Evolutionary conservation across 2,888 invertebrate species (phyloP).

Genomic region (Listrodromus nycthemerus): DNA sequence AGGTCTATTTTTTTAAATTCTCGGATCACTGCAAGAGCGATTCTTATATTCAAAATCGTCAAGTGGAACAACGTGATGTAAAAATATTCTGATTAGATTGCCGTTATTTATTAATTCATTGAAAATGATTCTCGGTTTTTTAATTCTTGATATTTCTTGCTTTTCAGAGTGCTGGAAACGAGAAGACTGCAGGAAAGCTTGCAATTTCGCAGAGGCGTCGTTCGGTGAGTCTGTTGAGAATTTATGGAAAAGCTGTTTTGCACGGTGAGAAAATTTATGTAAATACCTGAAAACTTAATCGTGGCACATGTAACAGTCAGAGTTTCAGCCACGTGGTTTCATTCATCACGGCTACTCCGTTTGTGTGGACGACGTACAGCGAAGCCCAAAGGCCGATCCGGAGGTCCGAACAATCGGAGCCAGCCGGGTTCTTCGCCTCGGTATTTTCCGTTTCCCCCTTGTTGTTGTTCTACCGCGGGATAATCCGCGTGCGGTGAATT

Average conservation of each 20-base stretch:
- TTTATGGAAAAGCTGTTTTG: neutral
- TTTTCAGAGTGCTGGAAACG: too few species aligned
- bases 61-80: neutral
- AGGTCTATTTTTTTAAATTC: slow-evolving; percentile 52
- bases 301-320: slow-evolving; percentile 55
- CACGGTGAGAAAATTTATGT: slow-evolving; percentile 70
- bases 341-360: slow-evolving; percentile 43
- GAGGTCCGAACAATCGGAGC: slow-evolving; percentile 48
- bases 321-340: neutral
- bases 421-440: slow-evolving; percentile 13
- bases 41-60: neutral
- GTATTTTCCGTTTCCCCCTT: slow-evolving; percentile 64
- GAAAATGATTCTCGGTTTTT: neutral
- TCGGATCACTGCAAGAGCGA: slow-evolving; percentile 59
- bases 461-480: slow-evolving; percentile 79
- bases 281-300: slow-evolving; percentile 71
- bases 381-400: slow-evolving; percentile 66
- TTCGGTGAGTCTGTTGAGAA: slow-evolving; percentile 11
- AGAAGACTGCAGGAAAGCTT: neutral
- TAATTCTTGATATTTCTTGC: neutral
- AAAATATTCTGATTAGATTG: neutral
- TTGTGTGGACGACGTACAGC: slow-evolving; percentile 76
- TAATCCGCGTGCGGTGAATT: slow-evolving; percentile 77
- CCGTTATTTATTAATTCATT: neutral
- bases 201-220: neutral